These are phyloP conservation scores for Trichomycterus rosablanca DNA, from an alignment of 2,113 vertebrate species.

Conservation along the genomic window DNA sequence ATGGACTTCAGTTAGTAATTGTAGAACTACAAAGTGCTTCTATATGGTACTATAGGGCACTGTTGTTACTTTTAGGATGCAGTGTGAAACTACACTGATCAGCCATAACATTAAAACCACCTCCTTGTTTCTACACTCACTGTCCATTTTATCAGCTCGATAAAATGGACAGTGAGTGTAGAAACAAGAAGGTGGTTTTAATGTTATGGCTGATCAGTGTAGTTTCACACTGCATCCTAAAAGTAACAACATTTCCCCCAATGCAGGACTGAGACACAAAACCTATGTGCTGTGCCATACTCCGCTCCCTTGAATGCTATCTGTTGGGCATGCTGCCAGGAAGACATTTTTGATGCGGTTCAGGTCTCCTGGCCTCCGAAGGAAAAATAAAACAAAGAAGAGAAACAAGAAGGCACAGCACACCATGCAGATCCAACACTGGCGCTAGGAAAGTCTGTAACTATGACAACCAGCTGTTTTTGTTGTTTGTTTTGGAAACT, in stretches of 20 bases:
- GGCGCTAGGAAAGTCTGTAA: slow-evolving; percentile 43
- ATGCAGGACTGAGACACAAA: not conserved
- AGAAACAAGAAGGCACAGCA: slow-evolving; percentile 41
- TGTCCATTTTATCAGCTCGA: too few relatives aligned
- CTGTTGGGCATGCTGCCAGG: slow-evolving; percentile 24
- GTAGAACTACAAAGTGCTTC: too few relatives aligned
- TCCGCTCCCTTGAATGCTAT: slow-evolving; percentile 3
- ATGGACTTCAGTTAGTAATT: too few relatives aligned
- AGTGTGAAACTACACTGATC: too few relatives aligned
- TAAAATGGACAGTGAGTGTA: too few relatives aligned
- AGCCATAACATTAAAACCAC: too few relatives aligned
- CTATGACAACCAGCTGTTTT: slow-evolving; percentile 55
- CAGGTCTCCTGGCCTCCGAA: not conserved
- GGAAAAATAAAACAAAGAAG: slow-evolving; percentile 33
- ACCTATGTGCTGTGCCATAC: not conserved
- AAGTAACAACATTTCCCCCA: too few relatives aligned
- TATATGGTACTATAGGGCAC: too few relatives aligned
- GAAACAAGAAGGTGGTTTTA: too few relatives aligned
- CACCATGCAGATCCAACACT: slow-evolving; percentile 44
- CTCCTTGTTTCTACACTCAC: too few relatives aligned
- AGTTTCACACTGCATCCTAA: not conserved
- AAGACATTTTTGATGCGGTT: not conserved
- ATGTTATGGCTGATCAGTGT: too few relatives aligned
- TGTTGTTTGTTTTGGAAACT: slow-evolving; percentile 56
- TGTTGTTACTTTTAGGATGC: too few relatives aligned